phyloP scores from a whole-genome alignment of 2,888 invertebrate genomes.

The Drosophila subquinaria region DNA sequence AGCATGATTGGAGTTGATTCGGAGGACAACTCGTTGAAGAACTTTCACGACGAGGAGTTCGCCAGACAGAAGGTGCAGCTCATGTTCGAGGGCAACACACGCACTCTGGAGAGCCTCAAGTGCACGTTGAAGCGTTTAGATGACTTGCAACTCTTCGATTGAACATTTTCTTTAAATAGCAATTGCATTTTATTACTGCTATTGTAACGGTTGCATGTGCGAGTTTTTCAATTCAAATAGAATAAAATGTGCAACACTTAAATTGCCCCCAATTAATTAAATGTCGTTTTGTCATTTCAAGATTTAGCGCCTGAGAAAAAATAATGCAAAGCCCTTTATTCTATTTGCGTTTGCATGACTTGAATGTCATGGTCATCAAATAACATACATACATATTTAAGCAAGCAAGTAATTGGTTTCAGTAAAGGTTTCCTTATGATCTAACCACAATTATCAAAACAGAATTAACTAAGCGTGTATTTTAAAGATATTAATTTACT shows the following conservation, averaged over 20 bases:
- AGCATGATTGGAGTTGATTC: conserved; percentile 83
- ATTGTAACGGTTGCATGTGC: conserved; percentile 4
- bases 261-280: conserved; percentile 20
- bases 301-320: conserved; percentile 4
- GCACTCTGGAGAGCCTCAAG: conserved; percentile 80
- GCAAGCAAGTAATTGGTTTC: neutral
- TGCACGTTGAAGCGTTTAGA: conserved; percentile 78
- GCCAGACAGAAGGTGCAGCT: conserved; percentile 82
- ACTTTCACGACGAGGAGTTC: conserved; percentile 80
- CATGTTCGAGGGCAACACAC: conserved; percentile 83
- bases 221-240: conserved; percentile 4
- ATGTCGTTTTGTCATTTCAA: conserved; percentile 4
- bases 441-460: neutral
- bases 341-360: conserved; percentile 21
- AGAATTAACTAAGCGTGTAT: neutral
- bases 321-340: neutral
- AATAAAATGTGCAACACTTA: conserved; percentile 12
- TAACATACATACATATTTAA: neutral
- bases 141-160: conserved; percentile 80
- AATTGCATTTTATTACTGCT: neutral
- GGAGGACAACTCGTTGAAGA: conserved; percentile 82
- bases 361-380: neutral
- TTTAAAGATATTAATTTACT: too few species aligned
- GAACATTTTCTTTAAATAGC: conserved; percentile 6
- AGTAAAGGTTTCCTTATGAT: neutral